Conservation (phyloP, 2,113 vertebrate species). For the Rana temporaria region DNA sequence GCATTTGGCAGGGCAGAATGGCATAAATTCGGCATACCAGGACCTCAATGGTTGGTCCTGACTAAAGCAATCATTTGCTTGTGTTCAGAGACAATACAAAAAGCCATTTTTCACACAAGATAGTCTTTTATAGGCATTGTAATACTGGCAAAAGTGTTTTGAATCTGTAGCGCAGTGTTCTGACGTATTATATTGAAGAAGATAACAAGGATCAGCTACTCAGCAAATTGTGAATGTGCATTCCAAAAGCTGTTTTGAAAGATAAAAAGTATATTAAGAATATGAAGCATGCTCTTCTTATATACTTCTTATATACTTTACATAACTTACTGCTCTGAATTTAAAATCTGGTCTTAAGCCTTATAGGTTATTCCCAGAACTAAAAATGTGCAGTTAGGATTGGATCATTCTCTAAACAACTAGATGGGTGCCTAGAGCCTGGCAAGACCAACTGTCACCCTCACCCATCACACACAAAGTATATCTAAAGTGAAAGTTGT, state of each 20-base stretch:
- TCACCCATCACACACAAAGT: too few species aligned
- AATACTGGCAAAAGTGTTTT: not conserved
- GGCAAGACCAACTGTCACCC: too few species aligned
- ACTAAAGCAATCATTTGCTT: slow-evolving; percentile 16
- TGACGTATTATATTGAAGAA: slow-evolving; percentile 14
- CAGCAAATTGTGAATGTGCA: slow-evolving; percentile 10
- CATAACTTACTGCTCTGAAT: slow-evolving; percentile 3
- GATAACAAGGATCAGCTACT: slow-evolving; percentile 31
- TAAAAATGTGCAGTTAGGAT: too few species aligned
- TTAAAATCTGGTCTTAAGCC: slow-evolving; percentile 1
- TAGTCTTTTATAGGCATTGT: not conserved
- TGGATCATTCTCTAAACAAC: too few species aligned
- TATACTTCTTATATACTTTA: not conserved
- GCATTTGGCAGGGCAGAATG: slow-evolving; percentile 4
- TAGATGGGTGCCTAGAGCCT: too few species aligned
- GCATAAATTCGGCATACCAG: not conserved
- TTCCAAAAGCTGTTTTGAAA: slow-evolving; percentile 14
- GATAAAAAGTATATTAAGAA: slow-evolving; percentile 25
- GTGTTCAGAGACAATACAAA: slow-evolving; percentile 11
- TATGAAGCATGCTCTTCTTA: not conserved
- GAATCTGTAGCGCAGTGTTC: not conserved
- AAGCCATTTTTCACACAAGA: not conserved
- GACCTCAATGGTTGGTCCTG: not conserved
- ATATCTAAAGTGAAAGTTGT: too few species aligned
- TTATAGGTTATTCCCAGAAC: not conserved